Base-by-base conservation (phyloP, 1,140 invertebrate genomes). In the Trissolcus basalis region DNA sequence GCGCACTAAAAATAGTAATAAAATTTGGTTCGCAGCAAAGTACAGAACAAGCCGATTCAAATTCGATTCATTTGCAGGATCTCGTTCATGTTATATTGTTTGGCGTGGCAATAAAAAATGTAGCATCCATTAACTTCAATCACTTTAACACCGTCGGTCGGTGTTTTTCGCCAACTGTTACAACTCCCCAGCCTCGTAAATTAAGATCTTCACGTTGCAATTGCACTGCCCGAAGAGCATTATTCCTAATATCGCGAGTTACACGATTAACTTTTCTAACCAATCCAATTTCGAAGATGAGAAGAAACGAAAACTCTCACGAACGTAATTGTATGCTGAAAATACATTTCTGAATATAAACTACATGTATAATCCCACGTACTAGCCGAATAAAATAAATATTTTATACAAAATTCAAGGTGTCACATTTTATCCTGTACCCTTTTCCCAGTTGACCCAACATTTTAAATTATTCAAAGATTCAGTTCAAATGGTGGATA, bases 191-290 rank as follows among this genome's bases (percentile, higher is more conserved):
- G 53, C 13, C 14, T 59, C 48, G n/a, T 68, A 68, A 68, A 68
- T 68, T 68, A 68, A 58, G 64, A 51, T 43, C 12, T 11, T 11
- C 48, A 13, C 27, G 19, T 13, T 51, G 13, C 61, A 43, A 51
- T 49, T 19, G 6, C 51, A 14, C 10, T 48, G 10, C 7, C 12
- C n/a, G 1, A 0, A 43, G 44, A 43, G 39, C 63, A 67, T 67
- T 50, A 56, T 67, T 67, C 51, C 61, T 55, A 65, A 49, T 65
- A 65, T 65, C 44, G 43, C 47, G 44, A 65, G 50, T 65, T 65
- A 55, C 45, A 35, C 50, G 43, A 65, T 49, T 44, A 55, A 55
- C 61, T 55, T 65, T 55, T 55, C 43, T n/a, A 7, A 6, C 9
- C 10, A 64, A 67, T 56, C 36, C 53, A 67, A 67, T 67, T 67